These are phyloP conservation scores for Camelus bactrianus DNA, from an alignment of 2,113 vertebrate genomes.

Conservation along the genomic window DNA sequence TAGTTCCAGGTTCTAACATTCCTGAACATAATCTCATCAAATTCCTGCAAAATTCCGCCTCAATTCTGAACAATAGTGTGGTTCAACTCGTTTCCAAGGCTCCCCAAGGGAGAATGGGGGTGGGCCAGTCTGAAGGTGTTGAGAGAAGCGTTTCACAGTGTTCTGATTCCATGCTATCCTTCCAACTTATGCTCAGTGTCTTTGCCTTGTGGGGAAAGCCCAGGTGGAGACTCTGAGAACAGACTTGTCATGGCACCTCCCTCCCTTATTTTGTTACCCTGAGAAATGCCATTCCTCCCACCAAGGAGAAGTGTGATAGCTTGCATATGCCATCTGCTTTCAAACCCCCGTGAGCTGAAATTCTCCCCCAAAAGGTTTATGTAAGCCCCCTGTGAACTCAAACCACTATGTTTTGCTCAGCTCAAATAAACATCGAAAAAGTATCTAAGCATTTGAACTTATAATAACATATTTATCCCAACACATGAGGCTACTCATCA, in stretches of 20 bases:
- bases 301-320: slow-evolving; percentile 76
- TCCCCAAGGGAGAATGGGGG: background rate
- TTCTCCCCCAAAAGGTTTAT: slow-evolving; percentile 81
- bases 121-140: background rate
- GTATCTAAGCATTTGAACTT: slow-evolving; percentile 85
- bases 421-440: slow-evolving; percentile 82
- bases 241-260: slow-evolving; percentile 78
- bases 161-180: slow-evolving; percentile 41
- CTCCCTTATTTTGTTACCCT: slow-evolving; percentile 79
- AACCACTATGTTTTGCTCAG: slow-evolving; percentile 83
- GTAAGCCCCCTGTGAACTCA: slow-evolving; percentile 83
- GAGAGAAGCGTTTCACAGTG: background rate
- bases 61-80: background rate
- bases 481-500: slow-evolving; percentile 84
- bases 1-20: background rate
- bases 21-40: background rate
- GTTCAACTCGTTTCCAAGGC: background rate
- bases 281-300: slow-evolving; percentile 83
- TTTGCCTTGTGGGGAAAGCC: slow-evolving; percentile 73
- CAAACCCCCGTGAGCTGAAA: slow-evolving; percentile 79
- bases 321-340: slow-evolving; percentile 83
- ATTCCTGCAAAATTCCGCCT: background rate
- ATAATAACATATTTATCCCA: slow-evolving; percentile 86
- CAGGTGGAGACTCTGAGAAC: slow-evolving; percentile 77
- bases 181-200: slow-evolving; percentile 13